Evolutionary conservation across 1,140 invertebrate species (phyloP).

Genomic region (Pectinophora gossypiella): DNA sequence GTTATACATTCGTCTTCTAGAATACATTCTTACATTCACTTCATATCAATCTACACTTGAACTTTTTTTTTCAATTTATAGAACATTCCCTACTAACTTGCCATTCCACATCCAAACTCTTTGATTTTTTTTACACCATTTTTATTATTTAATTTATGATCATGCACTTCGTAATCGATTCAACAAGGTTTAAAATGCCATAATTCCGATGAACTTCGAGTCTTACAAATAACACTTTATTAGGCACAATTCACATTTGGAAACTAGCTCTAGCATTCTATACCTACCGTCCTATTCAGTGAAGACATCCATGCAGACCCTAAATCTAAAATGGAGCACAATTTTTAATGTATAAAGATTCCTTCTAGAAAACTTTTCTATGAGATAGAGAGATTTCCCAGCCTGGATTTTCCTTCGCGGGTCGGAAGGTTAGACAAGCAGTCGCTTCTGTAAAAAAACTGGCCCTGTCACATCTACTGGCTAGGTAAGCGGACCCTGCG

Average conservation of each 20-base stretch:
- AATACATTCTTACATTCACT: too few species aligned
- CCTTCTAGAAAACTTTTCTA: too few species aligned
- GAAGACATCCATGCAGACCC: constrained; percentile 26
- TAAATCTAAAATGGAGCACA: too few species aligned
- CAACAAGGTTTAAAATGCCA: not conserved
- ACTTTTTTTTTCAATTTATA: too few species aligned
- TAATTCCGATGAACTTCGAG: constrained; percentile 4
- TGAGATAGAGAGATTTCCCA: too few species aligned
- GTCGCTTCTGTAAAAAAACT: too few species aligned
- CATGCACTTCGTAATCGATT: not conserved
- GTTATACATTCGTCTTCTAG: too few species aligned
- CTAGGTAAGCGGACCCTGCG: too few species aligned
- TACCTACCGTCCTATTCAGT: constrained; percentile 35
- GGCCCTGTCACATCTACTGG: too few species aligned
- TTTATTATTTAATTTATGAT: not conserved
- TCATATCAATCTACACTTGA: not conserved
- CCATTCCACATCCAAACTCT: not conserved
- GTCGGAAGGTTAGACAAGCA: too few species aligned
- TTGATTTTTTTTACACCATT: not conserved
- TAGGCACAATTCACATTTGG: constrained; percentile 67
- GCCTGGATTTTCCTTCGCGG: too few species aligned
- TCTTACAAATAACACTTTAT: constrained; percentile 39
- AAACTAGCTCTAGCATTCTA: constrained; percentile 64
- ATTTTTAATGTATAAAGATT: too few species aligned
- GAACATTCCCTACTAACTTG: not conserved